A percentile compares a stretch with the other conserved stretches of the same genome.
These are phyloP conservation scores for Moxostoma hubbsi DNA, from an alignment of 2,797 vertebrate genomes.

Conservation along the genomic window DNA sequence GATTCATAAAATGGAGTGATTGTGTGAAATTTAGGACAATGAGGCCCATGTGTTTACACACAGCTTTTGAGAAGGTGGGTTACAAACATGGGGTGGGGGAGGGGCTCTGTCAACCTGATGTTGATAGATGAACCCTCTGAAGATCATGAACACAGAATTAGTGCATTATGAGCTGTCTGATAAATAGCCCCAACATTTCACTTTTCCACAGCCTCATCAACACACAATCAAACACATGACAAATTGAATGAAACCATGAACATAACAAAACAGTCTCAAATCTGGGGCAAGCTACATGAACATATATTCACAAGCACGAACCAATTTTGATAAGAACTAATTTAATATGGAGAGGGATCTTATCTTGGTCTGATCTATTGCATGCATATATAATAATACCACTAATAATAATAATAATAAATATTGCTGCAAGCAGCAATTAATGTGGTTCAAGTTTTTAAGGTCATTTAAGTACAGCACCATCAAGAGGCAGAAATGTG, in stretches of 20 bases:
- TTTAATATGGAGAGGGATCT: constrained; percentile 9
- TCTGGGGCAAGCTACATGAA: constrained; percentile 11
- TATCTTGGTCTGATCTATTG: background rate
- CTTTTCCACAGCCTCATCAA: constrained; percentile 57
- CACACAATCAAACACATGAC: constrained; percentile 66
- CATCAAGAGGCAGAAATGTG: too few relatives aligned
- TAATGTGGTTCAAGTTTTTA: too few relatives aligned
- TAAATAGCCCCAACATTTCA: constrained; percentile 77
- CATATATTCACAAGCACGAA: constrained; percentile 18
- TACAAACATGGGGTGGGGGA: constrained; percentile 47
- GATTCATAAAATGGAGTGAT: constrained; percentile 83
- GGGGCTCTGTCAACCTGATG: constrained; percentile 83
- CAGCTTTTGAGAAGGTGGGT: constrained; percentile 67
- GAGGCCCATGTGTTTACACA: constrained; percentile 86
- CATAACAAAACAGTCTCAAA: constrained; percentile 54
- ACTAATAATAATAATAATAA: too few relatives aligned
- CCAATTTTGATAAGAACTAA: constrained; percentile 17
- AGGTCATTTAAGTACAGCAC: too few relatives aligned
- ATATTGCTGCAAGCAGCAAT: too few relatives aligned
- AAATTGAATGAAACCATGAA: constrained; percentile 68
- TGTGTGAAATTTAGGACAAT: constrained; percentile 91
- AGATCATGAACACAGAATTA: constrained; percentile 89
- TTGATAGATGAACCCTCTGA: constrained; percentile 88
- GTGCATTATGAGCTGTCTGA: constrained; percentile 83
- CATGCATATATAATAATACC: background rate